Percentiles rank a stretch among this genome's conserved stretches.
Conservation (phyloP, 2,888 invertebrate species). For the Erannis defoliaria region DNA sequence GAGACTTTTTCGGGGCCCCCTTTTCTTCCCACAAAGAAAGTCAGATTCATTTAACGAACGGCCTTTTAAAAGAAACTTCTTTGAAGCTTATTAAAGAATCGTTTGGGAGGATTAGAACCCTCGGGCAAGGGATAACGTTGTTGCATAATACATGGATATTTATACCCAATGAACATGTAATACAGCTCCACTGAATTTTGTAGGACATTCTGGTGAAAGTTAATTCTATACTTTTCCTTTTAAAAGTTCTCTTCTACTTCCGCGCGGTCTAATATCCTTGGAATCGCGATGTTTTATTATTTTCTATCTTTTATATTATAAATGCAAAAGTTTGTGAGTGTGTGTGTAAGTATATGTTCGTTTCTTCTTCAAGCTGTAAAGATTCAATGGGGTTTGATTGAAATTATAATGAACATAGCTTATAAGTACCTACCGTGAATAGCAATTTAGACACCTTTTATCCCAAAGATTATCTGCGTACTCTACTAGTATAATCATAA, state of each 20-base stretch:
- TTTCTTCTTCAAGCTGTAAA: too few relatives aligned
- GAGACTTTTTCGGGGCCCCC: constrained; percentile 71
- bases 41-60: constrained; percentile 76
- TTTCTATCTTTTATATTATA: neutral
- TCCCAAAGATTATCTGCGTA: too few relatives aligned
- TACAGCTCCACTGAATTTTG: constrained; percentile 21
- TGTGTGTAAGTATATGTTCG: too few relatives aligned
- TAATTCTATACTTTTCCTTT: constrained; percentile 16
- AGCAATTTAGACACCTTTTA: too few relatives aligned
- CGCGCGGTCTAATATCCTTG: neutral
- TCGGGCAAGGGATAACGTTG: constrained; percentile 53
- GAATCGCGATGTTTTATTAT: neutral
- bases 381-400: too few relatives aligned
- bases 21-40: constrained; percentile 76
- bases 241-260: neutral
- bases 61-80: constrained; percentile 73
- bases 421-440: too few relatives aligned
- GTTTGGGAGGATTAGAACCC: constrained; percentile 66
- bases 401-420: too few relatives aligned
- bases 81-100: constrained; percentile 77
- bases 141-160: constrained; percentile 52
- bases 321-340: too few relatives aligned
- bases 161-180: constrained; percentile 30
- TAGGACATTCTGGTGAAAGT: constrained; percentile 11
- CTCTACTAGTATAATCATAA: too few relatives aligned